phyloP scores from a whole-genome alignment of 2,797 vertebrate species.

The Phoebastria nigripes region DNA sequence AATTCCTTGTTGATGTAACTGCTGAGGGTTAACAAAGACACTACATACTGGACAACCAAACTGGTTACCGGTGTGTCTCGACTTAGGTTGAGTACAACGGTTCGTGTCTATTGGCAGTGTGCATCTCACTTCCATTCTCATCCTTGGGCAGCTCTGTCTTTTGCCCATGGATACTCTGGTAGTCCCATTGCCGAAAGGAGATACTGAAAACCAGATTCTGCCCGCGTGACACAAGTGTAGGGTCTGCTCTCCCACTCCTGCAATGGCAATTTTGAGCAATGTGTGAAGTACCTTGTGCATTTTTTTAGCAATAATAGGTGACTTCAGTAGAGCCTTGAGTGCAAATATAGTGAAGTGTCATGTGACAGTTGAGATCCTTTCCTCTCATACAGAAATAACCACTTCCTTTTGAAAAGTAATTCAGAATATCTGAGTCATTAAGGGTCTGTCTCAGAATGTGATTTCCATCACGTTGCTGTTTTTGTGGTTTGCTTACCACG shows the following conservation, averaged over 20 bases:
- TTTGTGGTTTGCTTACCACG: not conserved
- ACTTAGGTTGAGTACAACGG: rapidly evolving
- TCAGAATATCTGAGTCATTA: constrained; percentile 70
- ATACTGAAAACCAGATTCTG: not conserved
- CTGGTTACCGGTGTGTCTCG: not conserved
- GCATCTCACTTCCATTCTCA: not conserved
- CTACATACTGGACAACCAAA: not conserved
- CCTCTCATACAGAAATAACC: constrained; percentile 10
- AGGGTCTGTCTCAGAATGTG: not conserved
- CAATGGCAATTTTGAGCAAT: not conserved
- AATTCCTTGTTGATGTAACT: not conserved
- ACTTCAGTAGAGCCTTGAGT: not conserved
- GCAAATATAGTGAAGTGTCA: not conserved
- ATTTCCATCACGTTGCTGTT: not conserved
- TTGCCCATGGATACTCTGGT: not conserved
- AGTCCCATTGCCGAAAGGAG: not conserved
- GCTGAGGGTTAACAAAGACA: not conserved
- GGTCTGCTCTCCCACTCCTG: not conserved
- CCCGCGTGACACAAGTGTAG: rapidly evolving
- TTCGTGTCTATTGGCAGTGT: not conserved
- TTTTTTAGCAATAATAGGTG: not conserved
- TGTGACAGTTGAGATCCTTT: not conserved
- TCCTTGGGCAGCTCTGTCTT: not conserved
- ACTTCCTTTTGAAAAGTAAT: constrained; percentile 69
- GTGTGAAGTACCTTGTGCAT: not conserved